Evolutionary conservation across 2,888 invertebrate species (phyloP), one percentile per base, ranked within the genome.

Genomic region (Ormia ochracea): DNA sequence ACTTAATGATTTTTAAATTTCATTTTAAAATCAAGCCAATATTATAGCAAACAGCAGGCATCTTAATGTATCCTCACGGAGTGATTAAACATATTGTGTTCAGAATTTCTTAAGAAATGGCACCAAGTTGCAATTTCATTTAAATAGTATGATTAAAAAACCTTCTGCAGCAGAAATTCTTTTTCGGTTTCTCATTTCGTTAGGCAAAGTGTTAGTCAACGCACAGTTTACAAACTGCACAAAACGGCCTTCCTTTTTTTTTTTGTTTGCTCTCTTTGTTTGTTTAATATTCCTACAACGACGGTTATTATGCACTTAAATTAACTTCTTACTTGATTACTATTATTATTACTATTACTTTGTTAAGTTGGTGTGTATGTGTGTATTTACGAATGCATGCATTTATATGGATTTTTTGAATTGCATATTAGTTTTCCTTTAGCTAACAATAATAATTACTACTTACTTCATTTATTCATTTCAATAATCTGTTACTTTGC

Each of bases 361-460:
- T 33, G 7, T 58, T 54, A 36, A 50, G n/a, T 59, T 56, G 21
- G 21, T 50, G 12, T 41, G 7, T 17, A 7, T 38, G 56, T 45
- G 12, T 36, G 43, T 52, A 17, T 33, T 4, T 50, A 26, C 23
- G 31, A 19, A 21, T 45, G 23, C 41, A n/a, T 63, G 28, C 50
- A 43, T 31, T 3, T 41, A 68, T 61, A n/a, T 68, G 28, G 65
- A 59, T 52, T 9, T 50, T 28, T 21, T 33, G 41, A 59, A 58
- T 77, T 65, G 52, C 36, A 70, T 69, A 68, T 45, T 59, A 45
- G 28, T 58, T 69, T 38, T 54, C 26, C 26, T 76, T 69, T 63
- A 56, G 54, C 61, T 76, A 69, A 63, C 61, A 69, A 61, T 61
- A 45, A n/a, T n/a, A n/a, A n/a, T n/a, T n/a, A n/a, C n/a, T n/a